Evolutionary conservation across 1,140 invertebrate species (phyloP).

Genomic region (Sarcophaga bullata): DNA sequence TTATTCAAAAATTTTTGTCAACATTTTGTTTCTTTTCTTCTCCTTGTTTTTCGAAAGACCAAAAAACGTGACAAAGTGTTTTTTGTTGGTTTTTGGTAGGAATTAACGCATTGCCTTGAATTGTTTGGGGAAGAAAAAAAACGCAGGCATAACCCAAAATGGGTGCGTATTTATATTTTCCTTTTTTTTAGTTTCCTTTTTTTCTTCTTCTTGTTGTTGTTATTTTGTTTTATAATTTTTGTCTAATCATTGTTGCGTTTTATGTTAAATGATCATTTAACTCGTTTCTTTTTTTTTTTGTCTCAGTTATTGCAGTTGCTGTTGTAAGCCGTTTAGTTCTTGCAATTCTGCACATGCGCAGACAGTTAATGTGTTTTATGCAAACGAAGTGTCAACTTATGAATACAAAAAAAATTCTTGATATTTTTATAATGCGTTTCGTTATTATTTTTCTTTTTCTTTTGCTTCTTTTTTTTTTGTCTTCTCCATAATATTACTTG

Average conservation of each 20-base stretch:
- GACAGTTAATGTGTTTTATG: slow-evolving; percentile 39
- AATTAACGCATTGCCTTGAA: too few species aligned
- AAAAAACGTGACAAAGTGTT: slow-evolving; percentile 37
- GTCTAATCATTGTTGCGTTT: slow-evolving; percentile 32
- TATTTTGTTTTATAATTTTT: slow-evolving; percentile 21
- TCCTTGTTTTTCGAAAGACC: background rate
- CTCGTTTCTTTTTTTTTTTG: slow-evolving; percentile 2
- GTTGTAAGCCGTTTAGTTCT: slow-evolving; percentile 4
- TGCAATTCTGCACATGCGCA: slow-evolving; percentile 36
- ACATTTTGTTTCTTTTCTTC: background rate
- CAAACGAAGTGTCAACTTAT: slow-evolving; percentile 40
- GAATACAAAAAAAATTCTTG: slow-evolving; percentile 31
- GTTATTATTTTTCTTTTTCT: background rate
- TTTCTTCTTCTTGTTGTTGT: too few species aligned
- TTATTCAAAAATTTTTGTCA: background rate
- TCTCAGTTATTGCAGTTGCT: background rate
- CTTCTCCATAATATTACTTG: background rate
- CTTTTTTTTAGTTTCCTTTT: too few species aligned
- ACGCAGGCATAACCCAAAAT: background rate
- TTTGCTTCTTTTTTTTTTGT: background rate
- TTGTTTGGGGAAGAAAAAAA: too few species aligned
- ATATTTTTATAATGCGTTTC: background rate
- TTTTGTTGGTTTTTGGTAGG: background rate
- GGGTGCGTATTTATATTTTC: slow-evolving; percentile 32
- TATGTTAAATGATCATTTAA: slow-evolving; percentile 37